Evolutionary conservation across 92 coral and sea anemone genomes (phyloP), one percentile per base, ranked within the genome.

Genomic region (Nematostella vectensis): DNA sequence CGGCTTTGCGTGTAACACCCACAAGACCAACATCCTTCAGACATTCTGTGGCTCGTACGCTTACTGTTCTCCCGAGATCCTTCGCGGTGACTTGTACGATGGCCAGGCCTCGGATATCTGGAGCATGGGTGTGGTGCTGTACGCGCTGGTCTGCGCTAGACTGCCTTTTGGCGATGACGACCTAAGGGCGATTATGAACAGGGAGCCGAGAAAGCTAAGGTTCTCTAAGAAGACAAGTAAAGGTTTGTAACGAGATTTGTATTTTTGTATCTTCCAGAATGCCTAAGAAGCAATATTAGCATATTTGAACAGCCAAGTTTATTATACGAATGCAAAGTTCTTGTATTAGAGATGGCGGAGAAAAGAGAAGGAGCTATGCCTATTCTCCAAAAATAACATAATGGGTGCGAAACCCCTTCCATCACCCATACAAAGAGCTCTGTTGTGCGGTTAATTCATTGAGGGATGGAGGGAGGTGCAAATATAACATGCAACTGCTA

Each of bases 41-140:
- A 84, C 94, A 27, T 84, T 65, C 47, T 84, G 94, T 40, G 94
- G 94, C 29, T 79, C 94, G 50, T 79, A 65, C 53, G 94, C 87
- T 3, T 84, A 84, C 76, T 79, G 87, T 58, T 63, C 79, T 66
- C 94, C 94, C 58, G 79, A 84, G 67, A 74, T 84, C 57, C 83
- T 84, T 27, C 82, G 94, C 37, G 87, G 83, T 2, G 66, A 69
- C 58, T 75, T 67, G 22, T 84, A 84, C 76, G 57, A 63, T 40
- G 94, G 94, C 33, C 63, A 59, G 52, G 62, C 70, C 44, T 69
- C 87, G n/a, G 94, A 84, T 53, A 87, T 84, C 16, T 84, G 94
- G 94, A 84, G 94, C 54, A 84, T 84, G 94, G 94, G 94, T 0
- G 87, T 84, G 39, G 83, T 79, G 10, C 69, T 84, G 54, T 84